Evolutionary conservation across 2,797 vertebrate genomes (phyloP).

Genomic region (Cottoperca gobio): DNA sequence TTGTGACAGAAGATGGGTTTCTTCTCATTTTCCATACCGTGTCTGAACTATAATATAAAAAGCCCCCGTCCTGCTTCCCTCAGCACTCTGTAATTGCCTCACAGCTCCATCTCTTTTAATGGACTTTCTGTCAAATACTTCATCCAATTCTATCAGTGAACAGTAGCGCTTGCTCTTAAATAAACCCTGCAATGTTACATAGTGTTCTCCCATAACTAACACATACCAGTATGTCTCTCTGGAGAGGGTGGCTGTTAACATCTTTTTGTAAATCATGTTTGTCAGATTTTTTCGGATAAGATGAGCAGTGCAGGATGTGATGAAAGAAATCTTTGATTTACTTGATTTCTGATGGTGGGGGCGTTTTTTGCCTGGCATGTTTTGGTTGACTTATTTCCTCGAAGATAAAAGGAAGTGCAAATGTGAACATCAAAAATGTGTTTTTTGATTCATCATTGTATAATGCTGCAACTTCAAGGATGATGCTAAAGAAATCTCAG

Average conservation of each 20-base stretch:
- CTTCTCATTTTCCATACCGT: conserved; percentile 75
- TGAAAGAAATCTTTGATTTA: conserved; percentile 24
- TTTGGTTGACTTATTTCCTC: conserved; percentile 33
- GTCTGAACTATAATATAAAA: conserved; percentile 80
- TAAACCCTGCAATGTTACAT: conserved; percentile 73
- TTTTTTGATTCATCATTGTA: conserved; percentile 35
- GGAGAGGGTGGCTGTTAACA: conserved; percentile 34
- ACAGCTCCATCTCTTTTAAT: conserved; percentile 84
- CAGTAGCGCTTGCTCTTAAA: conserved; percentile 78
- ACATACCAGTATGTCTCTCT: conserved; percentile 15
- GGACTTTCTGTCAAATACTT: conserved; percentile 85
- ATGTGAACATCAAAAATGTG: conserved; percentile 18
- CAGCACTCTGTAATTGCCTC: conserved; percentile 85
- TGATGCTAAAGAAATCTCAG: conserved; percentile 1
- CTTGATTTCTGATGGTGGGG: not conserved
- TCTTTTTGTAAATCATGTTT: conserved; percentile 64
- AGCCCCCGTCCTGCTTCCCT: conserved; percentile 75
- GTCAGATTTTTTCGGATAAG: conserved; percentile 31
- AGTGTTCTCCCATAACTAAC: conserved; percentile 62
- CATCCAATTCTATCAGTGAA: conserved; percentile 82
- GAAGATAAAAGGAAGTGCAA: conserved; percentile 22
- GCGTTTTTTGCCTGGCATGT: not conserved
- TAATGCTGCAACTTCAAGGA: conserved; percentile 1
- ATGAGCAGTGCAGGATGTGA: conserved; percentile 8
- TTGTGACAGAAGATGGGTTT: conserved; percentile 79